Conservation (phyloP, 2,888 invertebrate genomes). For the Galerucella pusilla region DNA sequence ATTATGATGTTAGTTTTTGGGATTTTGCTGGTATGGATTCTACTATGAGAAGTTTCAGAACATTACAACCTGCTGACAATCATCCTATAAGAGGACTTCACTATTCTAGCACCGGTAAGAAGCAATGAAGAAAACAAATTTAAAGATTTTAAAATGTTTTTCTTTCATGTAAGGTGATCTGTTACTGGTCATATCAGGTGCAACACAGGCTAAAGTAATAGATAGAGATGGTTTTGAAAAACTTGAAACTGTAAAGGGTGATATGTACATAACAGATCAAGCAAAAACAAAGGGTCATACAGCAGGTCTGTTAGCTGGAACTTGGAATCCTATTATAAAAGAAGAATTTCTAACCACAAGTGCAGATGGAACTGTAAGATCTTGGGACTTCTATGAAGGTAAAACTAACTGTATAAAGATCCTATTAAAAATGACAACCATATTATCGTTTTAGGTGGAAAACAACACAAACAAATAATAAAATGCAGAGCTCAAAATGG, state of each 20-base stretch:
- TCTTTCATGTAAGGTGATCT: conserved; percentile 76
- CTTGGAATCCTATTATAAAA: conserved; percentile 92
- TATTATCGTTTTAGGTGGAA: conserved; percentile 65
- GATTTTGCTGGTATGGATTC: conserved; percentile 99
- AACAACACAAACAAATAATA: conserved; percentile 83
- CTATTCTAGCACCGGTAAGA: conserved; percentile 82
- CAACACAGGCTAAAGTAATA: conserved; percentile 92
- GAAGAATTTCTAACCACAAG: conserved; percentile 96
- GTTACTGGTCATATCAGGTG: conserved; percentile 91
- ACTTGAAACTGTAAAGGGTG: conserved; percentile 88
- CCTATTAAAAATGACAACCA: background rate
- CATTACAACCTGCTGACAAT: conserved; percentile 94
- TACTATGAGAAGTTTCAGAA: conserved; percentile 89
- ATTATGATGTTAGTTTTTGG: conserved; percentile 97
- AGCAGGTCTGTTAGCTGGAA: conserved; percentile 86
- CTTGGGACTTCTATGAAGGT: conserved; percentile 84
- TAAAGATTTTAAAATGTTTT: background rate
- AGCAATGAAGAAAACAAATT: background rate
- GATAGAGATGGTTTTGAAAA: conserved; percentile 91
- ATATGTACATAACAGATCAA: conserved; percentile 91
- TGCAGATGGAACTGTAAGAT: conserved; percentile 90
- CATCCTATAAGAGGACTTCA: conserved; percentile 92
- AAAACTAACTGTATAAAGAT: background rate
- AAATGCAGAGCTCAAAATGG: conserved; percentile 91
- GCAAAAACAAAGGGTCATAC: conserved; percentile 92